Conservation (phyloP, 2,888 invertebrate genomes). For the Nomada ferruginata region DNA sequence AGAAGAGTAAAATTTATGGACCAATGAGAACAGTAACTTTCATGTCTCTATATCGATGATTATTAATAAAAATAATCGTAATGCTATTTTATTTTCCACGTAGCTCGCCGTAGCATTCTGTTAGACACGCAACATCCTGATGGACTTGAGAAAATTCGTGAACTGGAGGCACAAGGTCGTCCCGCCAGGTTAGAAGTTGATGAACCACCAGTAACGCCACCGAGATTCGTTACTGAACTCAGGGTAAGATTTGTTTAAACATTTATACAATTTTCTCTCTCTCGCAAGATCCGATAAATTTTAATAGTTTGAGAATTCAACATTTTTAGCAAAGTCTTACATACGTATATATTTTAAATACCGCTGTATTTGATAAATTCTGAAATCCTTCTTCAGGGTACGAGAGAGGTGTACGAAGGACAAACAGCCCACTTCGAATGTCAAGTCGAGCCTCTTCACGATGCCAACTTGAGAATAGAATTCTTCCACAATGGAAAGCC, state of each 20-base stretch:
- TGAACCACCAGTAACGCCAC: constrained; percentile 92
- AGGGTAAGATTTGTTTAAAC: constrained; percentile 77
- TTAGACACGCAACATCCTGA: constrained; percentile 96
- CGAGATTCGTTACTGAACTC: constrained; percentile 94
- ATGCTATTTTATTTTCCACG: constrained; percentile 32
- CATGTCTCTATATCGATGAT: not conserved
- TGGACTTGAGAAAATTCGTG: constrained; percentile 95
- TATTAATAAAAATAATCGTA: constrained; percentile 6
- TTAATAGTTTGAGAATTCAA: not conserved
- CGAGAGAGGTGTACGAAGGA: constrained; percentile 95
- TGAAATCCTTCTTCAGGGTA: constrained; percentile 86
- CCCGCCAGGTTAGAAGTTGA: constrained; percentile 92
- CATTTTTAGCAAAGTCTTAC: too few species aligned
- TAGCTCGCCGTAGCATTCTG: constrained; percentile 93
- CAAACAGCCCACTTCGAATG: constrained; percentile 98
- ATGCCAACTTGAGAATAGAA: constrained; percentile 94
- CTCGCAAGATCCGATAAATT: not conserved
- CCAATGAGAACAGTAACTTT: constrained; percentile 19
- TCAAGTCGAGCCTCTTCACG: constrained; percentile 95
- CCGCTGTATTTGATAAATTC: not conserved
- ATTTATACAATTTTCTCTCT: not conserved
- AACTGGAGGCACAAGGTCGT: constrained; percentile 94
- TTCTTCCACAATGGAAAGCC: constrained; percentile 97
- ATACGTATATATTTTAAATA: not conserved
- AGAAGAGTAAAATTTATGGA: not conserved